Evolutionary conservation across 2,113 vertebrate genomes (phyloP).

Genomic region (Typhlomys cinereus): DNA sequence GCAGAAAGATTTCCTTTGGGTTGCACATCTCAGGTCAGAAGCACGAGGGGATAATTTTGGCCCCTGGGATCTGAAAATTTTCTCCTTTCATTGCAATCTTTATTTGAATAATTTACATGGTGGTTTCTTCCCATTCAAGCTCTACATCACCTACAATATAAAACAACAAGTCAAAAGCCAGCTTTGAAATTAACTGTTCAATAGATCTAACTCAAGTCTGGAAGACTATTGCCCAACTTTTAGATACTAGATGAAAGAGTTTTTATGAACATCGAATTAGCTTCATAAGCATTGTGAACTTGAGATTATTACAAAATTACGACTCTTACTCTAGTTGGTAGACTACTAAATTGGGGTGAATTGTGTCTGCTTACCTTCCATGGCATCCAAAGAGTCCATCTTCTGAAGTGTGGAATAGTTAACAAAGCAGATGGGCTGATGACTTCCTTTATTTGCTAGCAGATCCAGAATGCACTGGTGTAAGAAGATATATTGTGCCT

Average conservation of each 20-base stretch:
- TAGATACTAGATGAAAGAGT: constrained; percentile 28
- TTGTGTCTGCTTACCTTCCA: constrained; percentile 92
- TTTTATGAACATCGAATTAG: not conserved
- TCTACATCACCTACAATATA: constrained; percentile 94
- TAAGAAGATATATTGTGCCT: constrained; percentile 99
- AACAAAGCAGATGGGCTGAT: constrained; percentile 95
- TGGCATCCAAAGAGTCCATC: constrained; percentile 98
- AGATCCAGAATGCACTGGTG: constrained; percentile 97
- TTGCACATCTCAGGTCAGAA: constrained; percentile 66
- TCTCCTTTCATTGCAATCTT: constrained; percentile 75
- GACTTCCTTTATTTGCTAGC: constrained; percentile 93
- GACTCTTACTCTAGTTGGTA: not conserved
- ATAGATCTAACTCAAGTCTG: not conserved
- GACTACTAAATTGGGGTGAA: constrained; percentile 39
- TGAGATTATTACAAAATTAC: constrained; percentile 29
- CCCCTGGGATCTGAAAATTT: constrained; percentile 82
- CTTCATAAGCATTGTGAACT: not conserved
- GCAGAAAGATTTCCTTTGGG: constrained; percentile 5
- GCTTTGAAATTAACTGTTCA: constrained; percentile 8
- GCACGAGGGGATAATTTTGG: constrained; percentile 84
- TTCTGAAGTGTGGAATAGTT: constrained; percentile 98
- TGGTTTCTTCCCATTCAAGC: constrained; percentile 99
- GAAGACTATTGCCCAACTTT: not conserved
- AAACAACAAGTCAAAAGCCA: constrained; percentile 63
- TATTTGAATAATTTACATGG: constrained; percentile 89